Percentiles rank a stretch among this genome's conserved stretches.
These are phyloP conservation scores for Elgaria multicarinata DNA, from an alignment of 2,113 vertebrate species.

Conservation along the genomic window DNA sequence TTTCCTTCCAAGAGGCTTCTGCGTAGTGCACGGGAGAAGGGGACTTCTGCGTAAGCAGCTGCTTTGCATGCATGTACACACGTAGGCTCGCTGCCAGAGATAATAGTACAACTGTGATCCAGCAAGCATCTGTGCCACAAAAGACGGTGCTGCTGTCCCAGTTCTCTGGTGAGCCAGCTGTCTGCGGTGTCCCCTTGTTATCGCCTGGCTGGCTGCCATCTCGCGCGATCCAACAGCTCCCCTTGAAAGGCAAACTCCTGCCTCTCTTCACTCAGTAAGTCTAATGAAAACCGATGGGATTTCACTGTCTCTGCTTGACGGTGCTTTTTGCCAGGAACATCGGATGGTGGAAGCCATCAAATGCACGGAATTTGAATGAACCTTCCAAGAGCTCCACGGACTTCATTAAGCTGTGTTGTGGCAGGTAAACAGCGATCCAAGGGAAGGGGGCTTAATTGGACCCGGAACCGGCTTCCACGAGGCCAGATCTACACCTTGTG, in stretches of 20 bases:
- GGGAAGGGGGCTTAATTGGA: background rate
- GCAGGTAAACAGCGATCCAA: background rate
- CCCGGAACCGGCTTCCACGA: background rate
- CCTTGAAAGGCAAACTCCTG: background rate
- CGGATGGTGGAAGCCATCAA: background rate
- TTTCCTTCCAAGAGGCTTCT: background rate
- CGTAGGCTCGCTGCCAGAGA: background rate
- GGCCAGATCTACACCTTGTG: too few species aligned
- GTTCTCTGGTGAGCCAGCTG: background rate
- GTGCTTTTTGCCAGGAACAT: background rate
- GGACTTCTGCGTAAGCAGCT: background rate
- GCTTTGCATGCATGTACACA: background rate
- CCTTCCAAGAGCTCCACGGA: background rate
- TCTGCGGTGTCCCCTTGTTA: background rate
- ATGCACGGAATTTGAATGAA: slow-evolving; percentile 7
- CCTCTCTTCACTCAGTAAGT: background rate
- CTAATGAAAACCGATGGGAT: slow-evolving; percentile 12
- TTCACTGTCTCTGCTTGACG: background rate
- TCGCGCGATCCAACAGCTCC: background rate
- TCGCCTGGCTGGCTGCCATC: background rate
- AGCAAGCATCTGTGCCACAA: background rate
- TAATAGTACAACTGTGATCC: background rate
- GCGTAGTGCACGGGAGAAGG: background rate
- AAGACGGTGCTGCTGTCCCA: background rate
- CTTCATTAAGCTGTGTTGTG: background rate